These are phyloP conservation scores for Reticulitermes speratus DNA, from an alignment of 1,140 invertebrate genomes.

Conservation along the genomic window DNA sequence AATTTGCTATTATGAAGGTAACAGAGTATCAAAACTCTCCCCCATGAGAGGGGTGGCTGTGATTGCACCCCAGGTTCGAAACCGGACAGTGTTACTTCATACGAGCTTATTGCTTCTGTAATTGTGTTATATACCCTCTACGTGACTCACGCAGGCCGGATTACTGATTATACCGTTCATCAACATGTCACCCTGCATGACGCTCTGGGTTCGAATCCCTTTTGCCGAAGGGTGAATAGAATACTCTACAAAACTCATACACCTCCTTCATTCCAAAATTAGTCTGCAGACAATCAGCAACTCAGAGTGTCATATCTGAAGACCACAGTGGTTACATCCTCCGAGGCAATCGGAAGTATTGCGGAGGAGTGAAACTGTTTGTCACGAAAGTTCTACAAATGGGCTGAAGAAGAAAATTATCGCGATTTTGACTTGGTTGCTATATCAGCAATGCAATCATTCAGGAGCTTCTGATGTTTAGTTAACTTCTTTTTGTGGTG, in stretches of 20 bases:
- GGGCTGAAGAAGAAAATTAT: no score
- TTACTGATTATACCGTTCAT: background rate
- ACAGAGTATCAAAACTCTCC: background rate
- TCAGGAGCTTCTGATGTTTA: no score
- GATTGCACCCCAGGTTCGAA: background rate
- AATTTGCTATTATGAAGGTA: constrained; percentile 9
- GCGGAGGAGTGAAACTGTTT: no score
- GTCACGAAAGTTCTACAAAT: no score
- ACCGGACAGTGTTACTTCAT: background rate
- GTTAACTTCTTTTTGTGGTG: no score
- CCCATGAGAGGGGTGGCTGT: background rate
- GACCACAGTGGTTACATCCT: no score
- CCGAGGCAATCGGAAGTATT: no score
- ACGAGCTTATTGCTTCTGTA: background rate
- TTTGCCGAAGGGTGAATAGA: background rate
- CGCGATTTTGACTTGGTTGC: no score
- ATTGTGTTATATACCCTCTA: background rate
- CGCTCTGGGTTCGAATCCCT: background rate
- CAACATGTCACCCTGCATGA: background rate
- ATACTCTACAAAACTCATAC: background rate
- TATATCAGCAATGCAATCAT: no score
- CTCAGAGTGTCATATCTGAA: no score
- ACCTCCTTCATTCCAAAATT: no score
- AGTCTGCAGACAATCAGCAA: no score
- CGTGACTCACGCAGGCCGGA: background rate